phyloP scores from a whole-genome alignment of 1,140 invertebrate genomes.

The Acromyrmex charruanus region DNA sequence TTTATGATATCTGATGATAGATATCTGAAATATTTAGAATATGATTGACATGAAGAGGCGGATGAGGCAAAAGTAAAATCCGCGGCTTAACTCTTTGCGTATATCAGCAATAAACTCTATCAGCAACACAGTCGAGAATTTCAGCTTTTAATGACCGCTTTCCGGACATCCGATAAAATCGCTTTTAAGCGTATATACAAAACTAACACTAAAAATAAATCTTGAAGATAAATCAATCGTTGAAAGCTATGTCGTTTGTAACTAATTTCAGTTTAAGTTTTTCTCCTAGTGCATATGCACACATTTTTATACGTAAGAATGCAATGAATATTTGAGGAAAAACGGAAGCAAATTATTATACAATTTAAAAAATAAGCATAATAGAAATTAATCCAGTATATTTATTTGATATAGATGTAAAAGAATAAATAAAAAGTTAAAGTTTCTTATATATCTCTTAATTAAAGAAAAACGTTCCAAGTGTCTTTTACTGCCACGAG shows the following conservation, averaged over 20 bases:
- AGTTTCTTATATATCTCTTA: background rate
- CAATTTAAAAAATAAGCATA: background rate
- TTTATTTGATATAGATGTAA: background rate
- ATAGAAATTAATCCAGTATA: background rate
- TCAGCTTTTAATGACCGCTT: background rate
- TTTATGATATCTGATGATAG: conserved; percentile 9
- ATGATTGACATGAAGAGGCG: background rate
- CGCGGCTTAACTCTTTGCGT: conserved; percentile 13
- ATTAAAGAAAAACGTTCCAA: background rate
- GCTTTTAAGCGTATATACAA: background rate
- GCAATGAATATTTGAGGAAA: conserved; percentile 8
- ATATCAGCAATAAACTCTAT: background rate
- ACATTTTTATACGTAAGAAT: background rate
- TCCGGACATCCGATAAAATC: background rate
- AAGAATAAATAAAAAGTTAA: background rate
- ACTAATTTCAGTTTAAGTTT: too few species aligned
- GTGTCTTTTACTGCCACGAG: conserved; percentile 36
- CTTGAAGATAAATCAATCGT: background rate
- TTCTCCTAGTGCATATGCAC: too few species aligned
- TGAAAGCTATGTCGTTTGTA: background rate
- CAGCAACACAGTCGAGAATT: background rate
- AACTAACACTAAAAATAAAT: background rate
- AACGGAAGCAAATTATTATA: background rate
- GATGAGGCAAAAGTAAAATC: conserved; percentile 12
- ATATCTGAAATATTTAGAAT: conserved; percentile 34